These are phyloP conservation scores for Echiichthys vipera DNA, from an alignment of 2,797 vertebrate genomes.

Conservation along the genomic window DNA sequence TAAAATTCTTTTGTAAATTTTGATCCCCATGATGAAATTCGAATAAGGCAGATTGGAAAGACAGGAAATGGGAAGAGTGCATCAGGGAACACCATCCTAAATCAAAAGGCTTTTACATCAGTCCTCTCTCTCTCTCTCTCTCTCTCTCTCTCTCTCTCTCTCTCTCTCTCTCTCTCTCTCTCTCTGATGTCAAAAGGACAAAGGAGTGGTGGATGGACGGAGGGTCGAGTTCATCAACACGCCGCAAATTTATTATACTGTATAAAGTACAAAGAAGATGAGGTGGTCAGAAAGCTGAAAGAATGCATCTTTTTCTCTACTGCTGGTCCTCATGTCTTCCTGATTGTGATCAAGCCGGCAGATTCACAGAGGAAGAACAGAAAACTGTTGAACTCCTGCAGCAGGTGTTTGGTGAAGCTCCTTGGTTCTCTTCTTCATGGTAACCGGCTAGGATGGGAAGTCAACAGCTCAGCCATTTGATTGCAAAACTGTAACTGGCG, in stretches of 20 bases:
- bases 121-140: too few species aligned
- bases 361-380: constrained; percentile 51
- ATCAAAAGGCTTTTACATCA: neutral
- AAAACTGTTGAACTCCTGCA: constrained; percentile 39
- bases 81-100: constrained; percentile 51
- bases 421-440: constrained; percentile 53
- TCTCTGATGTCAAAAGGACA: constrained; percentile 31
- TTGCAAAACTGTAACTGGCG: constrained; percentile 6
- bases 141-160: too few species aligned
- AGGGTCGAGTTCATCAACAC: constrained; percentile 46
- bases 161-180: too few species aligned
- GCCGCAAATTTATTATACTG: constrained; percentile 55
- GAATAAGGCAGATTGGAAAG: constrained; percentile 46
- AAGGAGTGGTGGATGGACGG: constrained; percentile 11
- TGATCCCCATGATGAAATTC: constrained; percentile 4
- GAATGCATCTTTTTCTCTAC: constrained; percentile 33
- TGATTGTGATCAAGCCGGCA: constrained; percentile 42
- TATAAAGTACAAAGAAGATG: constrained; percentile 14
- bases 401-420: constrained; percentile 39
- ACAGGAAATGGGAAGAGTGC: constrained; percentile 60
- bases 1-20: constrained; percentile 12
- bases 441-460: neutral
- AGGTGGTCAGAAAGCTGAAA: constrained; percentile 32
- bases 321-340: constrained; percentile 56
- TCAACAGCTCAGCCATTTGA: constrained; percentile 14